These are phyloP conservation scores for Germaria angustata DNA, from an alignment of 2,888 invertebrate genomes.

Conservation along the genomic window DNA sequence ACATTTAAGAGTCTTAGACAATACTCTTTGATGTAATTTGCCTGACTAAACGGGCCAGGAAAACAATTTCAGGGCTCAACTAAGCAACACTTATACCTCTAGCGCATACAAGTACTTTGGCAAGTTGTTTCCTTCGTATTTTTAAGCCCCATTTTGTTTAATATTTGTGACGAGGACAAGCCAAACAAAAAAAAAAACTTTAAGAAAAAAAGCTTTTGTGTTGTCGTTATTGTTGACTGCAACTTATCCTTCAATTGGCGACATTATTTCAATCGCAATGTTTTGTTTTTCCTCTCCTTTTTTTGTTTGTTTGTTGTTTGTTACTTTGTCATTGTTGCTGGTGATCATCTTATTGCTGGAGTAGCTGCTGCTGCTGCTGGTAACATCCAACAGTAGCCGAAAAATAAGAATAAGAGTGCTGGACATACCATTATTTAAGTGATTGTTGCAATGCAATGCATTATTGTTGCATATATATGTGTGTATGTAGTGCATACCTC, in stretches of 20 bases:
- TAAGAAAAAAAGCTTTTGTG: conserved; percentile 57
- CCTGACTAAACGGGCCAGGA: too few relatives aligned
- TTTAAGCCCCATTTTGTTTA: conserved; percentile 51
- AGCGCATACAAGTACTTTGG: neutral
- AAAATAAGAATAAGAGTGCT: conserved; percentile 36
- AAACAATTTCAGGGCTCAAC: neutral
- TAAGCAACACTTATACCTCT: neutral
- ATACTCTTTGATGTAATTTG: too few relatives aligned
- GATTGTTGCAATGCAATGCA: conserved; percentile 63
- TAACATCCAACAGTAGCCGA: conserved; percentile 40
- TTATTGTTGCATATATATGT: conserved; percentile 18
- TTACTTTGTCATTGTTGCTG: conserved; percentile 49
- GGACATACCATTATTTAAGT: conserved; percentile 67
- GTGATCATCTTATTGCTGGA: conserved; percentile 27
- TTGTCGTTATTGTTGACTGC: conserved; percentile 66
- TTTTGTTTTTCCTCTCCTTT: neutral
- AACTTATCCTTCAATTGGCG: conserved; percentile 77
- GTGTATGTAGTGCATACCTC: neutral
- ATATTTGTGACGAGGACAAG: conserved; percentile 50
- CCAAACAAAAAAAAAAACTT: neutral
- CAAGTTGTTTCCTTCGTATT: neutral
- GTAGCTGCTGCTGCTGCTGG: conserved; percentile 28
- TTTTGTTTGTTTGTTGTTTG: neutral
- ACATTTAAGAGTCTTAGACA: too few relatives aligned
- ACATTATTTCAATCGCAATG: conserved; percentile 71